These are phyloP conservation scores for Drosophila aff. DNA, from an alignment of 1,140 invertebrate genomes.

Conservation along the genomic window DNA sequence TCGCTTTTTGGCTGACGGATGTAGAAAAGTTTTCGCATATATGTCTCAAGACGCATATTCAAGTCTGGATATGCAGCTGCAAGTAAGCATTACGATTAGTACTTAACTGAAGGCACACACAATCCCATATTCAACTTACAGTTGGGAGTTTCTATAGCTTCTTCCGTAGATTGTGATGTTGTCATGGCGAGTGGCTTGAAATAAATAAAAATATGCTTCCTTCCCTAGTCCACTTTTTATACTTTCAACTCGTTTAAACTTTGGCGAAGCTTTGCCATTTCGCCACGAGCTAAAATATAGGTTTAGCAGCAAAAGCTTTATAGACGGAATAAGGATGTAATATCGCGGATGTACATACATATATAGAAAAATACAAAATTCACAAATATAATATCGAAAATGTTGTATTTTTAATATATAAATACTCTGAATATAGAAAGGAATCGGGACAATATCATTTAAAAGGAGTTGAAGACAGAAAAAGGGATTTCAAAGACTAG, in stretches of 20 bases:
- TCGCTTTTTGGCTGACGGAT: not conserved
- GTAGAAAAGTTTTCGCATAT: slow-evolving; percentile 27
- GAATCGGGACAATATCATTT: too few species aligned
- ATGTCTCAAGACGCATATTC: slow-evolving; percentile 41
- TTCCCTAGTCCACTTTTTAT: slow-evolving; percentile 1
- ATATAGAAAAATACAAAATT: too few species aligned
- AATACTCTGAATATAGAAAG: too few species aligned
- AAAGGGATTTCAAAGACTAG: too few species aligned
- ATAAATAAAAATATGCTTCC: not conserved
- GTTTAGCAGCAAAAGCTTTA: not conserved
- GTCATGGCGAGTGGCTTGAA: not conserved
- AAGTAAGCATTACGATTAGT: not conserved
- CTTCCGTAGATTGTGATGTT: not conserved
- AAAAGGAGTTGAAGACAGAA: too few species aligned
- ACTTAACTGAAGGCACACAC: too few species aligned
- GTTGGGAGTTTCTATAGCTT: slow-evolving; percentile 15
- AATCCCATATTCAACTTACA: slow-evolving; percentile 5
- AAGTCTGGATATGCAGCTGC: slow-evolving; percentile 37
- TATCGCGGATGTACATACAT: not conserved
- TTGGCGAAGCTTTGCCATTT: slow-evolving; percentile 28
- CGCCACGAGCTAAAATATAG: not conserved
- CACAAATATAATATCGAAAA: too few species aligned
- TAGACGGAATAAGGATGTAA: not conserved
- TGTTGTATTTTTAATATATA: too few species aligned
- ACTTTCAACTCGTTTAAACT: not conserved